Base-by-base conservation (phyloP, 2,888 invertebrate genomes). In the Diaprepes abbreviatus region DNA sequence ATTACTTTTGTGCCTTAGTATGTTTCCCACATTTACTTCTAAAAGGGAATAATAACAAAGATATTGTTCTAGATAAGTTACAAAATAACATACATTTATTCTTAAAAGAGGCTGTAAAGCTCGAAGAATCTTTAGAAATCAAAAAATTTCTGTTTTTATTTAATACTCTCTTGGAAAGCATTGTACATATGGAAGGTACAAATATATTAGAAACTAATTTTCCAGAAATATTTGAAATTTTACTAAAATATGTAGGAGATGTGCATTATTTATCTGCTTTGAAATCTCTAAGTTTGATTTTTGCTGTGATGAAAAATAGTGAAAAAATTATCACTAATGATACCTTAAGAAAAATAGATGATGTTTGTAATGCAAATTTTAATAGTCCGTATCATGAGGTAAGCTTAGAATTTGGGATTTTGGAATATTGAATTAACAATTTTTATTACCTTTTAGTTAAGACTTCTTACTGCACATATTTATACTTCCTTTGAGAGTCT, bases 391-490 rank as follows among this genome's bases (percentile, higher is more conserved):
- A 88, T 79, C 89, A 91, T 75, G 86, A 90, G 82, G 91, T 91
- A 83, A 86, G 86, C 54, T 67, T 67, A 43, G 17, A 36, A 12
- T n/a, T n/a, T n/a, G n/a, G n/a, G n/a, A n/a, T n/a, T n/a, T n/a
- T n/a, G n/a, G n/a, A n/a, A n/a, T n/a, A n/a, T n/a, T n/a, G n/a
- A 24, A 24, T 24, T 24, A 24, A 24, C 5, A 4, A 4, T 3
- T 19, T 31, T 5, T 21, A 14, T 48, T 35, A 45, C 40, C n/a
- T 87, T 86, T 75, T 78, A 90, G 89, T 85, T 92, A 1, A 89
- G 95, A 14, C 84, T 92, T 14, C 82, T 92, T 62, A 91, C 92
- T 0, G 86, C 92, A 0, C 92, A 94, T 75, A 89, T 94, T 50
- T 89, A 94, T 78, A 88, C 91, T 33, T 82, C 91, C 17, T 92